Percentiles rank a stretch among this genome's conserved stretches.
These are phyloP conservation scores for Falco berigora DNA, from an alignment of 2,797 vertebrate species.

Conservation along the genomic window DNA sequence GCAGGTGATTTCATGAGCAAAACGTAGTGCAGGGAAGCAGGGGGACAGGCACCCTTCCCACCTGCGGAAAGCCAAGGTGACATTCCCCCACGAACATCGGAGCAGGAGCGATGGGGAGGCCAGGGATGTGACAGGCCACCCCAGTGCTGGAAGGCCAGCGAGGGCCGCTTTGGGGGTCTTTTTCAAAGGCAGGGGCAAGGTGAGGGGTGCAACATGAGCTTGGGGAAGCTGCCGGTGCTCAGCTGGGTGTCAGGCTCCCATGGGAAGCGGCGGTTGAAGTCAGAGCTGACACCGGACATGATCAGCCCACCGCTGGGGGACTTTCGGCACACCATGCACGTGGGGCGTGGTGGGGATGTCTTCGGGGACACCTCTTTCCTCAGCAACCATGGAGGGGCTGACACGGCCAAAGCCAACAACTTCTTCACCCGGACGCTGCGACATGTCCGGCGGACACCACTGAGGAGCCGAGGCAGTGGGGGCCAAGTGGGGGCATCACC, in stretches of 20 bases:
- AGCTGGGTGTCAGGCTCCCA: conserved; percentile 86
- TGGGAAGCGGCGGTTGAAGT: conserved; percentile 81
- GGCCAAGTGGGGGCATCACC: conserved; percentile 68
- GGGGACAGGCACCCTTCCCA: background rate
- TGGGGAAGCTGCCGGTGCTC: conserved; percentile 87
- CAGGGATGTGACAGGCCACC: conserved; percentile 8
- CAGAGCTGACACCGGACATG: conserved; percentile 89
- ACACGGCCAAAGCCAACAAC: conserved; percentile 69
- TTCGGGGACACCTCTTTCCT: conserved; percentile 97
- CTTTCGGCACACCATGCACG: conserved; percentile 97
- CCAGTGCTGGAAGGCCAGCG: background rate
- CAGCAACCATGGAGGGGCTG: conserved; percentile 83
- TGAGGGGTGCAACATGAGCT: conserved; percentile 78
- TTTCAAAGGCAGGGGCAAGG: background rate
- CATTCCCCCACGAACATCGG: background rate
- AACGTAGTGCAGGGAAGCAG: background rate
- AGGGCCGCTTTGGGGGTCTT: background rate
- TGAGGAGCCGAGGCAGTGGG: conserved; percentile 53
- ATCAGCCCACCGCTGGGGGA: conserved; percentile 90
- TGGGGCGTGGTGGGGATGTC: conserved; percentile 91
- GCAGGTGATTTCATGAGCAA: background rate
- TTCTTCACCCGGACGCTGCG: conserved; percentile 85
- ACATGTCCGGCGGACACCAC: conserved; percentile 73
- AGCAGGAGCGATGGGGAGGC: background rate
- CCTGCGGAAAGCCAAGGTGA: background rate